Evolutionary conservation across 30 jellyfish, hydroid and myxozoan genomes (phyloP).

Genomic region (Hydractinia echinata): DNA sequence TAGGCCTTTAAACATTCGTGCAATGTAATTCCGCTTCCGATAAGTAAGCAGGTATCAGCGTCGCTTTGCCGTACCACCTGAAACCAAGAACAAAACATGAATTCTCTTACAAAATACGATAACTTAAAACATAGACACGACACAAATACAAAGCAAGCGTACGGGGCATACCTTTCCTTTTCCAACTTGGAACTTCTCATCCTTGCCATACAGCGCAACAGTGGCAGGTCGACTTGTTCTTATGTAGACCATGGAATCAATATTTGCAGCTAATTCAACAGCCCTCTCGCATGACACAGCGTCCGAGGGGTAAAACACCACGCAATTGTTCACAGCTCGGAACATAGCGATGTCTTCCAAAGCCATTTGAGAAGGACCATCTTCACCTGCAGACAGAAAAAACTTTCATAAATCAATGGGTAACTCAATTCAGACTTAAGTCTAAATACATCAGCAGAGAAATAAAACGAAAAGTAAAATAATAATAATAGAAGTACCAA

Average conservation of each 20-base stretch:
- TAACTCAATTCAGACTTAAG: no score
- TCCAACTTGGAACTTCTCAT: conserved; percentile 78
- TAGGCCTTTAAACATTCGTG: conserved; percentile 87
- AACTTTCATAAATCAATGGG: neutral
- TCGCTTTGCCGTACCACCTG: conserved; percentile 83
- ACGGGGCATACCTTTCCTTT: conserved; percentile 61
- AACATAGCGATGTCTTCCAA: conserved; percentile 92
- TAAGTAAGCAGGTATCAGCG: conserved; percentile 54
- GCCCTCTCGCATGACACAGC: conserved; percentile 97
- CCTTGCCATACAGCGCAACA: conserved; percentile 47
- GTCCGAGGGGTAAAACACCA: conserved; percentile 96
- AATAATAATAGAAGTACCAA: conserved; percentile 38
- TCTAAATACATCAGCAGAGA: no score
- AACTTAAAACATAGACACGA: neutral
- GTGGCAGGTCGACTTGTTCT: conserved; percentile 93
- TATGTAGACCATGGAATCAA: conserved; percentile 74
- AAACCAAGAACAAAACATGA: neutral
- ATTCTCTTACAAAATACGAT: neutral
- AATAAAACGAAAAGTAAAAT: neutral
- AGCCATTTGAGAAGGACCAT: conserved; percentile 99
- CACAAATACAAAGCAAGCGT: neutral
- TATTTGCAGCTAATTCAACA: conserved; percentile 94
- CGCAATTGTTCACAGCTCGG: conserved; percentile 80
- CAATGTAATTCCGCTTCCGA: conserved; percentile 94
- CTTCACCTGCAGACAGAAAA: conserved; percentile 72